These are phyloP conservation scores for Nasua narica DNA, from an alignment of 2,797 vertebrate genomes.

Conservation along the genomic window DNA sequence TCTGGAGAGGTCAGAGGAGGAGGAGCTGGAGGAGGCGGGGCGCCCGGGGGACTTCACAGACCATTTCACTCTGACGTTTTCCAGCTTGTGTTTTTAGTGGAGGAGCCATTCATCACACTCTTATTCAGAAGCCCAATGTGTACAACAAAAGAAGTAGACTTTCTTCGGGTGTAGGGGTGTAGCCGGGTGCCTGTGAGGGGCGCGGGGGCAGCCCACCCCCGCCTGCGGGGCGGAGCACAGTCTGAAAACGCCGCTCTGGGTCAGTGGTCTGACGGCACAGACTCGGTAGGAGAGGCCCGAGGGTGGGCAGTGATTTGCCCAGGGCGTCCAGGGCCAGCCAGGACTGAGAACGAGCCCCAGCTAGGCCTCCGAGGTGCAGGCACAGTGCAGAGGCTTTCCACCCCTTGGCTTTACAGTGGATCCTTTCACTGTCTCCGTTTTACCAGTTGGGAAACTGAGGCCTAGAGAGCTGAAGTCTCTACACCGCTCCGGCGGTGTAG, in stretches of 20 bases:
- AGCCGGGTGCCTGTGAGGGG: neutral
- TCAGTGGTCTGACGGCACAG: neutral
- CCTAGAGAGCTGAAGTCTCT: neutral
- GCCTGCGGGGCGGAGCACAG: neutral
- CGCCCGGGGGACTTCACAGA: neutral
- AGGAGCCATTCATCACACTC: neutral
- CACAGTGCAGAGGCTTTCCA: rapidly evolving
- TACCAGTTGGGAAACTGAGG: neutral
- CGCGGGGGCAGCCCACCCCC: too few species aligned
- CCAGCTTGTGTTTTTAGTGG: neutral
- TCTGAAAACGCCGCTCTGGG: neutral
- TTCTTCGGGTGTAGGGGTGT: neutral
- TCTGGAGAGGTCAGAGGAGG: neutral
- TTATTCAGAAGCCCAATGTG: neutral
- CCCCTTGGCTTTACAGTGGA: neutral
- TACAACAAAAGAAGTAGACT: neutral
- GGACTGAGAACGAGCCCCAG: neutral
- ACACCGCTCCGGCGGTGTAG: rapidly evolving
- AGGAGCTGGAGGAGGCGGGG: neutral
- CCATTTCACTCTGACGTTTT: neutral
- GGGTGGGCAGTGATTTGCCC: neutral
- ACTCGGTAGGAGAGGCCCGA: neutral
- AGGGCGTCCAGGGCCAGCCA: neutral
- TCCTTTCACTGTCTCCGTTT: neutral
- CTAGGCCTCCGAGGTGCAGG: neutral